Conservation (phyloP, 2,888 invertebrate genomes). For the Cylloceria caligata region DNA sequence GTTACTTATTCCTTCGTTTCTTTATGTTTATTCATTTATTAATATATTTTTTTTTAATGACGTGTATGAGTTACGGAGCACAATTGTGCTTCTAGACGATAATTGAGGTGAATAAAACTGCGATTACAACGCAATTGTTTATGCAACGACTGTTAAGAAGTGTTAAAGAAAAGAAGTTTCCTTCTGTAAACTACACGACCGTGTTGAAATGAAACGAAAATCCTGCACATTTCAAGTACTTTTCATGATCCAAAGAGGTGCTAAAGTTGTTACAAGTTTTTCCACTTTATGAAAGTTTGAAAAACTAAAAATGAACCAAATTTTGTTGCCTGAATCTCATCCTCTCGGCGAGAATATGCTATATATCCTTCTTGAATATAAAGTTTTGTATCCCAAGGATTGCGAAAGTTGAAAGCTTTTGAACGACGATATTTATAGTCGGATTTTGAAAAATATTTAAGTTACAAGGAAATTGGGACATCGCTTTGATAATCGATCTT, state of each 20-base stretch:
- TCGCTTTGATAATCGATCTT: background rate
- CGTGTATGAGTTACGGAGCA: background rate
- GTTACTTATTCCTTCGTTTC: background rate
- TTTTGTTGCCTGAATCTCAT: background rate
- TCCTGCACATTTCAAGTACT: background rate
- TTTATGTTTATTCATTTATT: too few species aligned
- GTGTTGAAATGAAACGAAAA: slow-evolving; percentile 15
- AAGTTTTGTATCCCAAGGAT: background rate
- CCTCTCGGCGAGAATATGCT: background rate
- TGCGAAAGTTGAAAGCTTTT: background rate
- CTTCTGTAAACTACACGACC: background rate
- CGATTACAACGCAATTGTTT: background rate
- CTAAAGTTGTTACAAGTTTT: background rate
- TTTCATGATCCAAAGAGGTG: background rate
- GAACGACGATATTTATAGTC: background rate
- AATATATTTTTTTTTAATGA: background rate
- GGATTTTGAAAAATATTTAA: background rate
- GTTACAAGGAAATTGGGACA: background rate
- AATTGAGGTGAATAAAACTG: background rate
- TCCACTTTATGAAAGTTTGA: slow-evolving; percentile 6
- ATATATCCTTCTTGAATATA: background rate
- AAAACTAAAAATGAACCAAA: slow-evolving; percentile 19
- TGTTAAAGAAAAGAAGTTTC: background rate
- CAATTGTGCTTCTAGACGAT: background rate
- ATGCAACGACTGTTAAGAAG: background rate